Conservation (phyloP, 2,113 vertebrate genomes). For the Halcyon senegalensis region DNA sequence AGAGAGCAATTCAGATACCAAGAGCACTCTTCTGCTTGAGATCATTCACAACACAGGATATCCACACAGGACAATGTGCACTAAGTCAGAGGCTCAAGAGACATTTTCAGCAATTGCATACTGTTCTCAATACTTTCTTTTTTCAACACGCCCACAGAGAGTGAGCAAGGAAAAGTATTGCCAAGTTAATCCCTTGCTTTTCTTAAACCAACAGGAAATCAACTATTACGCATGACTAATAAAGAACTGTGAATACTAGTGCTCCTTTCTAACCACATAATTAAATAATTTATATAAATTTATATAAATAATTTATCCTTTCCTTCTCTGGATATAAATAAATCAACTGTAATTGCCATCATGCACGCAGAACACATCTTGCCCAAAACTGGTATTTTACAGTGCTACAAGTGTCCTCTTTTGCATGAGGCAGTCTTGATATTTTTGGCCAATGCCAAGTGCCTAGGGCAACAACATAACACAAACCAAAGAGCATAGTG, state of each 20-base stretch:
- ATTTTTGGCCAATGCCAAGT: neutral
- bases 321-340: neutral
- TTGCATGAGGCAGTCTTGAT: neutral
- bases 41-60: neutral
- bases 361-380: neutral
- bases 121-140: neutral
- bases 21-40: neutral
- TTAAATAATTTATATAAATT: neutral
- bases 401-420: neutral
- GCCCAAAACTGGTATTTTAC: neutral
- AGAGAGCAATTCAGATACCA: neutral
- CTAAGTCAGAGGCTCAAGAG: neutral
- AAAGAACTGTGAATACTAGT: neutral
- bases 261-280: neutral
- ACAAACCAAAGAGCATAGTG: neutral
- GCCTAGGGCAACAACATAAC: neutral
- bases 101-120: neutral
- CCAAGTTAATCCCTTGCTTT: neutral
- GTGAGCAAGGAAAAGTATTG: neutral
- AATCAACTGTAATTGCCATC: neutral
- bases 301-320: no score
- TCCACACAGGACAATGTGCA: neutral
- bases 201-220: neutral
- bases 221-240: neutral
- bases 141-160: neutral